Percentiles rank a stretch among this genome's conserved stretches.
Evolutionary conservation across 2,888 invertebrate species (phyloP).

Genomic region (Eupsilia transversa): DNA sequence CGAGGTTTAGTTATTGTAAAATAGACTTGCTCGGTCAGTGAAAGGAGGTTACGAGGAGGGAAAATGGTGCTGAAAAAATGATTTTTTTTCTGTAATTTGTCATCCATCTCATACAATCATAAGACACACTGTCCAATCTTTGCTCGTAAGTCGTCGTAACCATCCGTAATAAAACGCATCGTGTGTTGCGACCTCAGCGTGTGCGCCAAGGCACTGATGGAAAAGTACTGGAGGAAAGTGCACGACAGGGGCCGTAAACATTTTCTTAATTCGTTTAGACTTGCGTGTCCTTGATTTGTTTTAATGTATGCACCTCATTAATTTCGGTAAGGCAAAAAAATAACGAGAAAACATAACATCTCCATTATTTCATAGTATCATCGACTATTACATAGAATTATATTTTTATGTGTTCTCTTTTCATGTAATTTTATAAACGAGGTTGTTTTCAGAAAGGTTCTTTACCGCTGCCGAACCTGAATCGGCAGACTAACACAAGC

Average conservation of each 20-base stretch:
- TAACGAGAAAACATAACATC: neutral
- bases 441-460: slow-evolving; percentile 76
- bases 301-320: neutral
- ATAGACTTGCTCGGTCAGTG: slow-evolving; percentile 10
- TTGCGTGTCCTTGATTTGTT: slow-evolving; percentile 18
- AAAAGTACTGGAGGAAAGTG: slow-evolving; percentile 85
- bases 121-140: neutral
- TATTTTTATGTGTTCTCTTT: slow-evolving; percentile 1
- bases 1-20: slow-evolving; percentile 25
- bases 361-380: neutral
- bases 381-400: neutral
- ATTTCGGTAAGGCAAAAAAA: neutral
- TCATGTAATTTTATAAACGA: slow-evolving; percentile 7
- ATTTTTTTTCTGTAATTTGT: neutral
- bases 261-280: slow-evolving; percentile 65
- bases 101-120: slow-evolving; percentile 6
- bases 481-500: slow-evolving; percentile 75
- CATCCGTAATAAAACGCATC: slow-evolving; percentile 34
- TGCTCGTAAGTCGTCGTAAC: slow-evolving; percentile 1
- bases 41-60: slow-evolving; percentile 17
- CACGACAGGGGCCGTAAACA: slow-evolving; percentile 75
- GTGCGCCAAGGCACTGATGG: slow-evolving; percentile 77
- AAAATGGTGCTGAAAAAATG: neutral
- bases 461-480: slow-evolving; percentile 77
- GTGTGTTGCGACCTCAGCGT: slow-evolving; percentile 57